A percentile compares a stretch with the other conserved stretches of the same genome.
These are phyloP conservation scores for Homalodisca vitripennis DNA, from an alignment of 1,140 invertebrate species.

Conservation along the genomic window DNA sequence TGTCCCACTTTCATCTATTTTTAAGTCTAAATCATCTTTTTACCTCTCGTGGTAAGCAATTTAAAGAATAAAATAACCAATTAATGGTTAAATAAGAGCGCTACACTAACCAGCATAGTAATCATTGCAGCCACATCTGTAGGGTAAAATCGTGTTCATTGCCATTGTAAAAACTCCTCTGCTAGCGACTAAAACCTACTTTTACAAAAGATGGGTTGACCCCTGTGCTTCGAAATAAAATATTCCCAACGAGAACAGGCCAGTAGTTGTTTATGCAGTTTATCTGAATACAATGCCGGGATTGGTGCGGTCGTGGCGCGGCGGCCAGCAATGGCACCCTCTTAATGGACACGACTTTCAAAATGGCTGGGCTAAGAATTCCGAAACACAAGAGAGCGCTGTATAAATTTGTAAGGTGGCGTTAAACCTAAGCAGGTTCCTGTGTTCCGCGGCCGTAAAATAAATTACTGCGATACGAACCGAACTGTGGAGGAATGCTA, in stretches of 20 bases:
- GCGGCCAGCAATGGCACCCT: constrained; percentile 1
- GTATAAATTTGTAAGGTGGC: constrained; percentile 26
- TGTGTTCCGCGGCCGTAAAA: constrained; percentile 22
- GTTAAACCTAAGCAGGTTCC: constrained; percentile 26
- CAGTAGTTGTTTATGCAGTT: constrained; percentile 13
- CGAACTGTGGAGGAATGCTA: constrained; percentile 14
- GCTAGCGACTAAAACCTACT: too few species aligned
- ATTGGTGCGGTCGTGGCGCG: neutral
- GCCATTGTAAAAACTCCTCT: too few species aligned
- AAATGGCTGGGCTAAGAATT: constrained; percentile 22
- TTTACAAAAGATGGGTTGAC: constrained; percentile 2
- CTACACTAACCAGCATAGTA: too few species aligned
- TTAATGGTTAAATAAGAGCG: too few species aligned
- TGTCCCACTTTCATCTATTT: too few species aligned
- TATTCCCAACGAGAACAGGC: constrained; percentile 5
- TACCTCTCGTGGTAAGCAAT: too few species aligned
- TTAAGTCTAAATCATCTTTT: too few species aligned
- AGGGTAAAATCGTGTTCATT: too few species aligned
- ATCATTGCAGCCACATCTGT: too few species aligned
- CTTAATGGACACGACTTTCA: constrained; percentile 22
- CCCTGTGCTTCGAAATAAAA: neutral
- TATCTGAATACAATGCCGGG: constrained; percentile 9
- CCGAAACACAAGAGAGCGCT: constrained; percentile 12
- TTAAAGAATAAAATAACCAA: too few species aligned
- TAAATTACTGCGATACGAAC: constrained; percentile 16